Conservation (phyloP, 2,888 invertebrate genomes). For the Tortrix viridana region DNA sequence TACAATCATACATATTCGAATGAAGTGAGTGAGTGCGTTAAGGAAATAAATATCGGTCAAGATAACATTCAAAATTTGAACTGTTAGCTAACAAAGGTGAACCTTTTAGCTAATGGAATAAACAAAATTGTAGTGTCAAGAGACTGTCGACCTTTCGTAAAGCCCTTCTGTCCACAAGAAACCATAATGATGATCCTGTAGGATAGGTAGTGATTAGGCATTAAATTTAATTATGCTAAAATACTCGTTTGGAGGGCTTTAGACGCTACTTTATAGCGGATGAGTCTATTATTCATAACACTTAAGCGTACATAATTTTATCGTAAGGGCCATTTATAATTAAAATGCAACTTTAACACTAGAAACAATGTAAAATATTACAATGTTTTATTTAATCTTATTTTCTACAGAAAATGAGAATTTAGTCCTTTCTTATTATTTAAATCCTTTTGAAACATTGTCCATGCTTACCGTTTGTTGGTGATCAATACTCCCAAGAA, state of each 20-base stretch:
- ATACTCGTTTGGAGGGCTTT: constrained; percentile 27
- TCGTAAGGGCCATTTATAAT: constrained; percentile 18
- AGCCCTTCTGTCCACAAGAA: background rate
- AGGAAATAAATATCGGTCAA: too few relatives aligned
- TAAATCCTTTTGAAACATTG: too few relatives aligned
- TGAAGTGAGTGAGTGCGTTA: too few relatives aligned
- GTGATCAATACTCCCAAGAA: too few relatives aligned
- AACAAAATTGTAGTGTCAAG: background rate
- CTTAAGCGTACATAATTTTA: constrained; percentile 19
- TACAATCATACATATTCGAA: too few relatives aligned
- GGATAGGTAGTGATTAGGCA: constrained; percentile 12
- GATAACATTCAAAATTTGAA: too few relatives aligned
- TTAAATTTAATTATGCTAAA: constrained; percentile 35
- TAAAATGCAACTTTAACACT: constrained; percentile 15
- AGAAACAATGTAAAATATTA: constrained; percentile 9
- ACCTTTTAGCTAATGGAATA: too few relatives aligned
- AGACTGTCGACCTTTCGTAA: background rate
- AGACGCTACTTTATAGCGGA: constrained; percentile 22
- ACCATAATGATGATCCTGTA: background rate
- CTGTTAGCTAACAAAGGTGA: too few relatives aligned
- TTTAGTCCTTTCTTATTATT: too few relatives aligned
- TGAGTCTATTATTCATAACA: constrained; percentile 27
- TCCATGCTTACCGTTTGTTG: too few relatives aligned
- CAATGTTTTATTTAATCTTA: too few relatives aligned
- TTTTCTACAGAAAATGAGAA: too few relatives aligned